phyloP scores from a whole-genome alignment of 2,888 invertebrate species.

The Andrena bucephala region DNA sequence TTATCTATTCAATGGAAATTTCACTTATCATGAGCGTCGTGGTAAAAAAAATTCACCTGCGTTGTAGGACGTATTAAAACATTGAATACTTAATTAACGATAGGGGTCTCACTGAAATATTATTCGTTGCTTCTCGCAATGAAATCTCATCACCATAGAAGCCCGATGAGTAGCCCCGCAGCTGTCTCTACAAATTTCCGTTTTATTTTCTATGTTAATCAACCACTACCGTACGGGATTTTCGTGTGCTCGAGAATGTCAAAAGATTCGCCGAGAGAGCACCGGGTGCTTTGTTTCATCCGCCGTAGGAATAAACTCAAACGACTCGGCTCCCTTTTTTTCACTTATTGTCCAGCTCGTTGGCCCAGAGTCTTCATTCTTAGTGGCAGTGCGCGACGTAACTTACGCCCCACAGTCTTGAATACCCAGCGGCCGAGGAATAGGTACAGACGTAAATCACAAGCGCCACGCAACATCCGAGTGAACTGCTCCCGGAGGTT shows the following conservation, averaged over 20 bases:
- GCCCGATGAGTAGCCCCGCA: no score
- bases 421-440: conserved; percentile 10
- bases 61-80: no score
- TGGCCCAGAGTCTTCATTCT: conserved; percentile 23
- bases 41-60: no score
- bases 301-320: conserved; percentile 44
- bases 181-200: no score
- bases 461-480: conserved; percentile 29
- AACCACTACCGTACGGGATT: not conserved
- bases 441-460: conserved; percentile 32
- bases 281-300: conserved; percentile 41
- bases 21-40: no score
- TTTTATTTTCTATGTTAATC: conserved; percentile 10
- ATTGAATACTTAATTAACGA: no score
- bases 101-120: no score
- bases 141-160: no score
- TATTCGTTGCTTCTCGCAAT: no score
- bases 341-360: conserved; percentile 14
- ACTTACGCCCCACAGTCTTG: conserved; percentile 37
- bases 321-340: conserved; percentile 16
- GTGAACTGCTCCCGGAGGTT: conserved; percentile 45
- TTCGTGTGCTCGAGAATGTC: not conserved
- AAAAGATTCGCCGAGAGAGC: not conserved
- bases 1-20: no score
- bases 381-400: conserved; percentile 7